Conservation (phyloP, 23 tunicate genomes). For the Trididemnum clinides region DNA sequence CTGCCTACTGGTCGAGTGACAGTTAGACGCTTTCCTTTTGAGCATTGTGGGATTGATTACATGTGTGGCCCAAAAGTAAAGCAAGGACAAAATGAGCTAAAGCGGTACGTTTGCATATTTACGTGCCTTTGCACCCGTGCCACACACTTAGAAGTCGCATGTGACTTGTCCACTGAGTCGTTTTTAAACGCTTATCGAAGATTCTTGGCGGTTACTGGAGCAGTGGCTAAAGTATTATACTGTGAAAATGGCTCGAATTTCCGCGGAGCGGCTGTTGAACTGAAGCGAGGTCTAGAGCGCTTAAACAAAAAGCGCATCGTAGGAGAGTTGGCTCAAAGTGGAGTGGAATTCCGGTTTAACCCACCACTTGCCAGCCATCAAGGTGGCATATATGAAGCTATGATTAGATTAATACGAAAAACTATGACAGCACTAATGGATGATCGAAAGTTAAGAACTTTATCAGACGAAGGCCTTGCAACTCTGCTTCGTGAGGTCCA, state of each 20-base stretch:
- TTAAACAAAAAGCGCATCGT: neutral
- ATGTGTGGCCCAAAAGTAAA: neutral
- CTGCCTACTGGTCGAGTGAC: neutral
- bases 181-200: neutral
- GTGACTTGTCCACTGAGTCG: neutral
- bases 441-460: too few relatives aligned
- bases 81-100: neutral
- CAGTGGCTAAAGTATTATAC: neutral
- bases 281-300: too few relatives aligned
- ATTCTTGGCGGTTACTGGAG: neutral
- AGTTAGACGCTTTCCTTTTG: neutral
- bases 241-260: neutral
- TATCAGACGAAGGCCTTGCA: too few relatives aligned
- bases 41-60: constrained; percentile 3
- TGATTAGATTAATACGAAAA: too few relatives aligned
- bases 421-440: too few relatives aligned
- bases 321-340: neutral
- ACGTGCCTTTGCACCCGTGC: neutral
- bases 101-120: neutral
- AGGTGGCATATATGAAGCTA: too few relatives aligned
- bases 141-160: neutral
- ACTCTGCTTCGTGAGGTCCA: too few relatives aligned
- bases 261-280: neutral
- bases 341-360: neutral
- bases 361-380: neutral